phyloP scores from a whole-genome alignment of 2,888 invertebrate species.

The Cantharis rustica region DNA sequence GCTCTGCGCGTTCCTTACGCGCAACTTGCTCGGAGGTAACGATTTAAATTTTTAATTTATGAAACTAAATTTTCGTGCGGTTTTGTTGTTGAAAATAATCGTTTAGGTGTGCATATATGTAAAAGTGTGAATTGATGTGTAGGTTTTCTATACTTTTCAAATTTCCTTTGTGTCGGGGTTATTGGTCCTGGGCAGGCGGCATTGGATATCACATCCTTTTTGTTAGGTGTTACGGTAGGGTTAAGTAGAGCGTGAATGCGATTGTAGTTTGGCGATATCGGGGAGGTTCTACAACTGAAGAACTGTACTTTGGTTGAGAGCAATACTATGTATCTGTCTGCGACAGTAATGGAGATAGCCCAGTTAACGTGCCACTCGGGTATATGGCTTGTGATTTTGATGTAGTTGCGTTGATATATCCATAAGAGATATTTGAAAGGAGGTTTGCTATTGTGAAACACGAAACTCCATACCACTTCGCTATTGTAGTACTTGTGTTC shows the following conservation, averaged over 20 bases:
- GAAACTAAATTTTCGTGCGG: background rate
- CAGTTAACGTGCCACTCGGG: conserved; percentile 45
- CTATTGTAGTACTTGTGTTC: background rate
- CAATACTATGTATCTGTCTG: conserved; percentile 46
- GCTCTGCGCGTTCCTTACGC: background rate
- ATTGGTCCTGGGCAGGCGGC: conserved; percentile 16
- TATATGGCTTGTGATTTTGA: conserved; percentile 46
- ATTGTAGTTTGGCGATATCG: conserved; percentile 41
- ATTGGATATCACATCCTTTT: conserved; percentile 31
- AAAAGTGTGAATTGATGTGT: background rate
- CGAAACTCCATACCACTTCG: conserved; percentile 13
- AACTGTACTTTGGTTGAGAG: conserved; percentile 39
- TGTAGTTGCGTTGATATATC: conserved; percentile 42
- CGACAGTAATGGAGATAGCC: conserved; percentile 44
- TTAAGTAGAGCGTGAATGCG: conserved; percentile 51
- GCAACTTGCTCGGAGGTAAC: background rate
- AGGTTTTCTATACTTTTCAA: conserved; percentile 19
- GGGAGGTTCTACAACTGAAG: conserved; percentile 28
- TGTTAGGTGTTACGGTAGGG: conserved; percentile 40
- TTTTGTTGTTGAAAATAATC: background rate
- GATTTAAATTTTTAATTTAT: background rate
- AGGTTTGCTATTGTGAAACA: conserved; percentile 36
- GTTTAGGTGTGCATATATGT: background rate
- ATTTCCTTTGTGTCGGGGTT: conserved; percentile 23
- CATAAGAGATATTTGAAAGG: conserved; percentile 43